These are phyloP conservation scores for Gracilinanus agilis DNA, from an alignment of 2,113 vertebrate species.

Conservation along the genomic window DNA sequence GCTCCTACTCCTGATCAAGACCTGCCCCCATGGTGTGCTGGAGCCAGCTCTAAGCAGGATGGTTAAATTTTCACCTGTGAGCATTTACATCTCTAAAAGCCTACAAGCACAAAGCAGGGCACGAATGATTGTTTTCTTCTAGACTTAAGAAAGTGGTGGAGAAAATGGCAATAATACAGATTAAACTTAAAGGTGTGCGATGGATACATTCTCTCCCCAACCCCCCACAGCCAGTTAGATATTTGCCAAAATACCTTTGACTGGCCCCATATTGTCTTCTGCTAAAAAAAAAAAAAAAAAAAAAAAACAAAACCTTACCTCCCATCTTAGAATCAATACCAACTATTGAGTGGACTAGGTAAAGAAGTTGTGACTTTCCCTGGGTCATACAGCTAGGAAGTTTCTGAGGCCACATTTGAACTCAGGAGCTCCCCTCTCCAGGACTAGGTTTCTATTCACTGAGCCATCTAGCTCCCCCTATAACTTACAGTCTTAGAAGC, in stretches of 20 bases:
- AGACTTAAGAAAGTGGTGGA: background rate
- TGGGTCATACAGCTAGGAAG: background rate
- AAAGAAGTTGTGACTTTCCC: background rate
- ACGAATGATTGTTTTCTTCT: background rate
- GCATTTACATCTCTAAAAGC: background rate
- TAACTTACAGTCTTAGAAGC: too few relatives aligned
- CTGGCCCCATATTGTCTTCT: background rate
- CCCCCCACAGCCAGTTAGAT: fast-evolving
- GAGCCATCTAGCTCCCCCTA: background rate
- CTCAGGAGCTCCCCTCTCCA: background rate
- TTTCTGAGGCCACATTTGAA: background rate
- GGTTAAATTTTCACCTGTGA: background rate
- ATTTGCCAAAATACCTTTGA: background rate
- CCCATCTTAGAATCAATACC: too few relatives aligned
- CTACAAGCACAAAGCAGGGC: background rate
- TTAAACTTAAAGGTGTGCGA: background rate
- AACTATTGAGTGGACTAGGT: too few relatives aligned
- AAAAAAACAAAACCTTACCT: too few relatives aligned
- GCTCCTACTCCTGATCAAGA: background rate
- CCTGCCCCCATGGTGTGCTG: background rate
- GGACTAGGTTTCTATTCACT: background rate
- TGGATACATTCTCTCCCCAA: background rate
- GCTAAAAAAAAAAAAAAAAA: too few relatives aligned
- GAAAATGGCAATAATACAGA: background rate
- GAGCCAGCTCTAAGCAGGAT: background rate